Evolutionary conservation across 2,888 invertebrate species (phyloP).

Genomic region (Xylophagus ater): DNA sequence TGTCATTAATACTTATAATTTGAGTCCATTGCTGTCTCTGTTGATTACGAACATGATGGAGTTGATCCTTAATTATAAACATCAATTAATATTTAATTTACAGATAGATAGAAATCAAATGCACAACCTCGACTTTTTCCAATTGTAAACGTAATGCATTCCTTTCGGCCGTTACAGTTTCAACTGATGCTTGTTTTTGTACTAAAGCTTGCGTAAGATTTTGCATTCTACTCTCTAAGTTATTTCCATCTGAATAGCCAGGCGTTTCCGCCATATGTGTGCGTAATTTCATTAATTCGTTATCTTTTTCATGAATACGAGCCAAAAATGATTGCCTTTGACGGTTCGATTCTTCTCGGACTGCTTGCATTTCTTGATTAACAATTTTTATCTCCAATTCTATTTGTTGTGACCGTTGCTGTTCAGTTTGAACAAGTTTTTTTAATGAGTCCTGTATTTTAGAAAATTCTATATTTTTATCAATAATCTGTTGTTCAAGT

Average conservation of each 20-base stretch:
- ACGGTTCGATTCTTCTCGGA: constrained; percentile 36
- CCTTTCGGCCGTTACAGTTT: constrained; percentile 69
- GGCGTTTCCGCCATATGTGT: constrained; percentile 40
- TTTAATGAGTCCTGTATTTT: constrained; percentile 4
- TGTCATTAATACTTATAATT: constrained; percentile 49
- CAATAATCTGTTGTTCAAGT: constrained; percentile 9
- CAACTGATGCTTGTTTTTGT: constrained; percentile 75
- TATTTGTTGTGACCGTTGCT: constrained; percentile 39
- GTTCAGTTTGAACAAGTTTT: constrained; percentile 36
- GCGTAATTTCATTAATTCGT: constrained; percentile 45
- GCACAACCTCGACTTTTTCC: constrained; percentile 60
- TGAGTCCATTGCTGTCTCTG: constrained; percentile 44
- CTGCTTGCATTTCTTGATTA: constrained; percentile 33
- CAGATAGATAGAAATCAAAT: constrained; percentile 10
- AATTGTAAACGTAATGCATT: constrained; percentile 75
- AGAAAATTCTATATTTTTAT: constrained; percentile 5
- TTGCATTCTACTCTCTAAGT: constrained; percentile 39
- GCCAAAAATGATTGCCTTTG: constrained; percentile 27
- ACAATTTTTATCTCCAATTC: constrained; percentile 35
- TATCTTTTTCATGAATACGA: constrained; percentile 37
- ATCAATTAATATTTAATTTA: constrained; percentile 20
- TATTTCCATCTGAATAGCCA: constrained; percentile 24
- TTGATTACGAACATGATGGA: constrained; percentile 45
- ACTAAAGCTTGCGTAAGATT: constrained; percentile 72
- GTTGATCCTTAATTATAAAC: constrained; percentile 37